Evolutionary conservation across 2,888 invertebrate species (phyloP).

Genomic region (Poecilobothrus nobilitatus): DNA sequence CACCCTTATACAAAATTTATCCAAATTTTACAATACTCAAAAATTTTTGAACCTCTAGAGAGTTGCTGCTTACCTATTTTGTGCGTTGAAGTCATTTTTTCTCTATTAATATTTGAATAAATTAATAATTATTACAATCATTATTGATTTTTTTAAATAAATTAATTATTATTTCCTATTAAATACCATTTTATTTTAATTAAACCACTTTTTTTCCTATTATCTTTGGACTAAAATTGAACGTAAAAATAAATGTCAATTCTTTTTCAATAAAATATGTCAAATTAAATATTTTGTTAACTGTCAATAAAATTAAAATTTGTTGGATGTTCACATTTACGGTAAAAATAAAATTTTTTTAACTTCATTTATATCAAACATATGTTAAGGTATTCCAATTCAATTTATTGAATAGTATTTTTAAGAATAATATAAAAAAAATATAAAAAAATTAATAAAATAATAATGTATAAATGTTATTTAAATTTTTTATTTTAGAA

Average conservation of each 20-base stretch:
- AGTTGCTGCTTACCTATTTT: background rate
- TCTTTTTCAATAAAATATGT: background rate
- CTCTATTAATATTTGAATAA: background rate
- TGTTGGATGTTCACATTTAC: background rate
- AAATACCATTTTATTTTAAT: background rate
- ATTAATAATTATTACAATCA: background rate
- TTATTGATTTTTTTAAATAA: background rate
- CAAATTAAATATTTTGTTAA: background rate
- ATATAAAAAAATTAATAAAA: too few relatives aligned
- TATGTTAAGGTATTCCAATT: too few relatives aligned
- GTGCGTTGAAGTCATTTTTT: slow-evolving; percentile 5
- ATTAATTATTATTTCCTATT: background rate
- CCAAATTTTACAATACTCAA: too few relatives aligned
- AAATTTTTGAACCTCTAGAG: too few relatives aligned
- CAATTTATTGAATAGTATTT: too few relatives aligned
- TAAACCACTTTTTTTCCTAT: background rate
- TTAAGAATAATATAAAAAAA: too few relatives aligned
- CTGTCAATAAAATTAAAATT: background rate
- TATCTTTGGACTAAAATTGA: background rate
- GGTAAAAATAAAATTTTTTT: background rate
- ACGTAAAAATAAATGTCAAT: background rate
- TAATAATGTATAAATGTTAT: too few relatives aligned
- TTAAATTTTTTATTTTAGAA: too few relatives aligned
- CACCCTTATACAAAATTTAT: background rate
- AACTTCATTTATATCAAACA: too few relatives aligned